Conservation (phyloP, 2,113 vertebrate genomes). For the Manacus vitellinus region DNA sequence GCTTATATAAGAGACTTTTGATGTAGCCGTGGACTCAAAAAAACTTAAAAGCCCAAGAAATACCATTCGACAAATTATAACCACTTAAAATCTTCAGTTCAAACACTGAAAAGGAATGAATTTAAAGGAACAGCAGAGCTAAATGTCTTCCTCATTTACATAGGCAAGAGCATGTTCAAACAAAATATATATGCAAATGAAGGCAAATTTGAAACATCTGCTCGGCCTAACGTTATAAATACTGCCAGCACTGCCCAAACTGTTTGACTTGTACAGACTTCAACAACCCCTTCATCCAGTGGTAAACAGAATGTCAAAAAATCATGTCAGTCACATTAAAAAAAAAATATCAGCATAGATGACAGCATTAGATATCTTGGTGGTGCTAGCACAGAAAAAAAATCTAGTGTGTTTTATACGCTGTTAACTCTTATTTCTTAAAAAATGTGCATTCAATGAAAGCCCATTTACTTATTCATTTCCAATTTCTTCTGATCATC, state of each 20-base stretch:
- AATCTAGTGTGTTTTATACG: background rate
- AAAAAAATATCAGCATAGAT: background rate
- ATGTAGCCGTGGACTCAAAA: constrained; percentile 5
- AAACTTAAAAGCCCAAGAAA: constrained; percentile 38
- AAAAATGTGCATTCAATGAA: constrained; percentile 19
- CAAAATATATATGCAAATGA: constrained; percentile 91
- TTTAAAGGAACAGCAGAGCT: constrained; percentile 74
- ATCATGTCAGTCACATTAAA: constrained; percentile 70
- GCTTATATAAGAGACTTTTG: background rate
- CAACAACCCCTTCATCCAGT: constrained; percentile 77
- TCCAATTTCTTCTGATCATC: constrained; percentile 35
- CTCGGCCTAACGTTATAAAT: constrained; percentile 81
- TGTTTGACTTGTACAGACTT: constrained; percentile 81
- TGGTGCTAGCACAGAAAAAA: background rate
- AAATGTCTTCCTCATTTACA: constrained; percentile 82
- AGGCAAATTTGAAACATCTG: constrained; percentile 91
- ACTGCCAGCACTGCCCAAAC: constrained; percentile 74
- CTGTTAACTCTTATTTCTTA: background rate
- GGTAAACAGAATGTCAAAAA: constrained; percentile 75
- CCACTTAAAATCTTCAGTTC: constrained; percentile 67
- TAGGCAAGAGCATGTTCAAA: constrained; percentile 77
- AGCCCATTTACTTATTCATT: constrained; percentile 31
- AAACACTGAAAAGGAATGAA: constrained; percentile 68
- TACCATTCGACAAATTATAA: constrained; percentile 53
- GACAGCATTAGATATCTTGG: constrained; percentile 8